phyloP scores from a whole-genome alignment of 2,113 vertebrate species.

The Synchiropus splendidus region DNA sequence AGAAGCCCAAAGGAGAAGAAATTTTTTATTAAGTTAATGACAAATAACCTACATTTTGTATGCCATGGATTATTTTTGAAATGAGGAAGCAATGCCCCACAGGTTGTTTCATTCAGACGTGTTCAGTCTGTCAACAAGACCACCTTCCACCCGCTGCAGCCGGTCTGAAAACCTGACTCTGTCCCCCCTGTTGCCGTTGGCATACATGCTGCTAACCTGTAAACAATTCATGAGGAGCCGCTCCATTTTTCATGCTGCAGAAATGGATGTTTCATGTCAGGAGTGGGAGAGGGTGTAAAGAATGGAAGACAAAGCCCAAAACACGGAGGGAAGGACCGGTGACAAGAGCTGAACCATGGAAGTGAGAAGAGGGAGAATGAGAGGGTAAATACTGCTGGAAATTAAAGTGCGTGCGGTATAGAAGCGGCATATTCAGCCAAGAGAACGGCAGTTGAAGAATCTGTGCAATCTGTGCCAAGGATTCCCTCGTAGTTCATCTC shows the following conservation, averaged over 20 bases:
- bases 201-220: constrained; percentile 44
- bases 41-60: too few relatives aligned
- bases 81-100: too few relatives aligned
- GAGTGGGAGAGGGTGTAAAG: constrained; percentile 25
- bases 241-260: constrained; percentile 62
- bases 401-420: too few relatives aligned
- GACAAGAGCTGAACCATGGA: constrained; percentile 19
- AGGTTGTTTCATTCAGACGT: too few relatives aligned
- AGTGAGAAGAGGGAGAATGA: constrained; percentile 1
- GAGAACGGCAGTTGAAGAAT: constrained; percentile 4
- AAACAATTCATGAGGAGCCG: constrained; percentile 63
- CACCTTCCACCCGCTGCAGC: constrained; percentile 3
- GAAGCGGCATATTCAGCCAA: too few relatives aligned
- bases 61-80: too few relatives aligned
- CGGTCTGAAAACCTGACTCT: constrained; percentile 23
- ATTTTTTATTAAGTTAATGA: too few relatives aligned
- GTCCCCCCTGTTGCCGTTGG: constrained; percentile 22
- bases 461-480: constrained; percentile 24
- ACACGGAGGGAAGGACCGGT: constrained; percentile 11
- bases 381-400: not conserved
- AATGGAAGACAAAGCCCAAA: constrained; percentile 19
- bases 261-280: constrained; percentile 63
- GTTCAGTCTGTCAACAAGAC: not conserved
- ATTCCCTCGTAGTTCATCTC: constrained; percentile 33
- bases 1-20: too few relatives aligned